Evolutionary conservation across 2,797 vertebrate species (phyloP), one percentile per base, ranked within the genome.

Genomic region (Sebastes nivosus): DNA sequence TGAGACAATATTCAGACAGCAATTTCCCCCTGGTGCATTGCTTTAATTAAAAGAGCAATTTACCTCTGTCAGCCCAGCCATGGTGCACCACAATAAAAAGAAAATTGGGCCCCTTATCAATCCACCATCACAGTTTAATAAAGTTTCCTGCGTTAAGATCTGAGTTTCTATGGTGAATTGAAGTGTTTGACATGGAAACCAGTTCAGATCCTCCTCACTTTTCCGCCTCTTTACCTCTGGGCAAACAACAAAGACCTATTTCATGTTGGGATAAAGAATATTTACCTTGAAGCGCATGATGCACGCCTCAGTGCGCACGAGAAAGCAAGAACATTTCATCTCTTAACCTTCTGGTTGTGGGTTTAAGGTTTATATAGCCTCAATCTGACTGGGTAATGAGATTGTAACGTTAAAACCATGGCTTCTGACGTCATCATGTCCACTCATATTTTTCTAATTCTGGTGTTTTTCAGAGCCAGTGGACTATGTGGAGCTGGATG

Each of bases 31-130:
- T 94, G 93, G 85, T 94, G 96, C 95, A 96, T 96, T 96, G 96
- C 96, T 97, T 98, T 98, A 98, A 99, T 99, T 99, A 99, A 98
- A 98, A 97, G 94, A 96, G 96, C 97, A 96, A 96, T 97, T 97
- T 96, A 96, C 95, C 96, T 95, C 96, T 96, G 96, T 96, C 96
- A 96, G 95, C 91, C 90, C 89, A 38, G 95, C 96, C 95, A 38
- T 91, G 90, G 92, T 94, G 94, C 93, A 38, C 95, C 95, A 95
- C 95, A 96, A 96, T 96, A 96, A 96, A 96, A 94, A 90, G 92
- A 92, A 96, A 96, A 95, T 94, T 92, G 94, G 94, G 93, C 87
- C 92, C 92, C 96, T 97, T 99, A 98, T 99, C 97, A 95, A 95
- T 95, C 93, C 94, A 84, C 94, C 95, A 98, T 99, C 98, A 96